Evolutionary conservation across 2,113 vertebrate species (phyloP), one percentile per base, ranked within the genome.

Genomic region (Ceuthmochares aereus): DNA sequence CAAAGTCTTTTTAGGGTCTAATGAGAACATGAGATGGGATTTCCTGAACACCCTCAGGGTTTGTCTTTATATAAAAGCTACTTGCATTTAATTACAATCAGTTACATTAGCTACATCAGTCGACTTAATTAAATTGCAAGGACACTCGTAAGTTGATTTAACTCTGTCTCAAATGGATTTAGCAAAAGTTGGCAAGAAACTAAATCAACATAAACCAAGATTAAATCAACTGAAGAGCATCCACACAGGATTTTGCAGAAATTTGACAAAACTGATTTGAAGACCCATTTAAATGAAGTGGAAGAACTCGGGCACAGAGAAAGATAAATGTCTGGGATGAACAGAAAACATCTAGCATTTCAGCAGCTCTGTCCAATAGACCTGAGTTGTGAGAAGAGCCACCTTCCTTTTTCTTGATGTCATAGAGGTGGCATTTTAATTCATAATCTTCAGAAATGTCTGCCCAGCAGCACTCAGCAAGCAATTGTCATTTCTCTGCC

Each of bases 111-210:
- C 92, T 92, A 95, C 93, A 96, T 94, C 92, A 95, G 86, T 89
- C 70, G 25, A 94, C 87, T 96, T 96, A 97, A 96, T 96, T 97
- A 95, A 96, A 96, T 95, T 92, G 96, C 95, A 96, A 91, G 90
- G 96, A 96, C 95, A 96, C 54, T 95, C 68, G 10, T 90, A 96
- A 97, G 80, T 95, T 95, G 92, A 96, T 96, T 97, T 97, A 95
- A 89, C 86, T 95, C 90, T 55, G 62, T 81, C 95, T 97, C 95
- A 94, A 92, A 97, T 87, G 92, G 95, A 89, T 95, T 97, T 96
- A 89, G 73, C 40, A 72, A 82, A 95, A 96, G 69, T 82, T 93
- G 94, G 88, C 83, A 89, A 94, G 90, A 90, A 97, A 92, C 76
- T 92, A 96, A 93, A 94, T 90, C 86, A 96, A 95, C 90, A 87